Evolutionary conservation across 1,140 invertebrate genomes (phyloP).

Genomic region (Achatina immaculata): DNA sequence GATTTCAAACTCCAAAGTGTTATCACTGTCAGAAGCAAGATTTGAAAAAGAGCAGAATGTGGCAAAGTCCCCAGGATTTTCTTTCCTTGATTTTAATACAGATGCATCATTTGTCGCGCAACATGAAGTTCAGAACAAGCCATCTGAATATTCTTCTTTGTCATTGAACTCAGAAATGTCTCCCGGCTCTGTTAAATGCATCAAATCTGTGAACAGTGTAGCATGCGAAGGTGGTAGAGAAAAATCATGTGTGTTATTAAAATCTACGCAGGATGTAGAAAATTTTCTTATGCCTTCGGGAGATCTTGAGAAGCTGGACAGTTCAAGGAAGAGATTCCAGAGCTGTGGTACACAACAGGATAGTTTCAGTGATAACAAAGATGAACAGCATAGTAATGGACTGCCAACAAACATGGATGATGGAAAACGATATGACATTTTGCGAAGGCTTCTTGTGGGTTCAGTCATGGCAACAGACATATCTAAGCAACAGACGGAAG

Average conservation of each 20-base stretch:
- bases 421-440: neutral
- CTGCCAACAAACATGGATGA: neutral
- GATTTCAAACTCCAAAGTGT: neutral
- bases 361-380: neutral
- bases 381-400: too few species aligned
- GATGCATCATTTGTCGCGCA: neutral
- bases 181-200: neutral
- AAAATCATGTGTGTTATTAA: neutral
- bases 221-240: neutral
- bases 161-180: neutral
- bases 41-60: neutral
- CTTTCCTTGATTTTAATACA: neutral
- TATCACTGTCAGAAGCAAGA: neutral
- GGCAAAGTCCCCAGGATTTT: neutral
- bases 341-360: too few species aligned
- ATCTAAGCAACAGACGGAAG: too few species aligned
- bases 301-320: too few species aligned
- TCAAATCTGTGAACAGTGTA: neutral
- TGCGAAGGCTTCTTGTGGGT: neutral
- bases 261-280: neutral
- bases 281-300: neutral
- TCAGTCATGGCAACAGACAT: too few species aligned
- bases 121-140: neutral
- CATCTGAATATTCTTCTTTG: neutral
- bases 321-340: too few species aligned